phyloP scores from a whole-genome alignment of 2,888 invertebrate species.

The Hypomecis punctinalis region DNA sequence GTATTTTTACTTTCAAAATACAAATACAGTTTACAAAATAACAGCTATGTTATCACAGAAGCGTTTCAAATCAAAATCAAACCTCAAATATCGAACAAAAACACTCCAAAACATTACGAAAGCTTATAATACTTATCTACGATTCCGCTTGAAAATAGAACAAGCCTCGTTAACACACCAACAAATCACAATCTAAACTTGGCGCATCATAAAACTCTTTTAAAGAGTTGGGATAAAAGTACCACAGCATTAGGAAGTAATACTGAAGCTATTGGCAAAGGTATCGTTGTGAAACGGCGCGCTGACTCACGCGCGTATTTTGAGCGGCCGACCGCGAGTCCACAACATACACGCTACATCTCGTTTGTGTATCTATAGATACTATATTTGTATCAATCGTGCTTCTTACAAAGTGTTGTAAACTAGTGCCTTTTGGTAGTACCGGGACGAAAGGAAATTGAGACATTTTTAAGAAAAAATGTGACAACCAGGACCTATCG shows the following conservation, averaged over 20 bases:
- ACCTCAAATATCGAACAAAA: neutral
- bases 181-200: constrained; percentile 16
- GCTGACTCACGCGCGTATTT: constrained; percentile 79
- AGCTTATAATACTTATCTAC: constrained; percentile 2
- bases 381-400: constrained; percentile 21
- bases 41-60: too few species aligned
- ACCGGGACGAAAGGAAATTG: neutral
- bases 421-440: neutral
- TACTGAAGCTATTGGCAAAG: constrained; percentile 81
- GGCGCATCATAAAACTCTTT: constrained; percentile 17
- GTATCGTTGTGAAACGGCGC: constrained; percentile 76
- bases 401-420: constrained; percentile 12
- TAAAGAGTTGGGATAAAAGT: constrained; percentile 39
- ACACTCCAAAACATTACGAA: neutral
- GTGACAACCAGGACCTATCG: too few species aligned
- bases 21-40: too few species aligned
- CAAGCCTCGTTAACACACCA: constrained; percentile 7
- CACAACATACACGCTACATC: constrained; percentile 47
- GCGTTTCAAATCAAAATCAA: neutral
- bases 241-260: constrained; percentile 75
- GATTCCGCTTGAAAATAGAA: constrained; percentile 5
- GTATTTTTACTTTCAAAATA: too few species aligned
- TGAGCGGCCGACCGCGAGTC: constrained; percentile 55
- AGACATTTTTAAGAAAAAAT: too few species aligned
- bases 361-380: constrained; percentile 46